These are phyloP conservation scores for Nephrotoma appendiculata DNA, from an alignment of 2,888 invertebrate genomes.

Conservation along the genomic window DNA sequence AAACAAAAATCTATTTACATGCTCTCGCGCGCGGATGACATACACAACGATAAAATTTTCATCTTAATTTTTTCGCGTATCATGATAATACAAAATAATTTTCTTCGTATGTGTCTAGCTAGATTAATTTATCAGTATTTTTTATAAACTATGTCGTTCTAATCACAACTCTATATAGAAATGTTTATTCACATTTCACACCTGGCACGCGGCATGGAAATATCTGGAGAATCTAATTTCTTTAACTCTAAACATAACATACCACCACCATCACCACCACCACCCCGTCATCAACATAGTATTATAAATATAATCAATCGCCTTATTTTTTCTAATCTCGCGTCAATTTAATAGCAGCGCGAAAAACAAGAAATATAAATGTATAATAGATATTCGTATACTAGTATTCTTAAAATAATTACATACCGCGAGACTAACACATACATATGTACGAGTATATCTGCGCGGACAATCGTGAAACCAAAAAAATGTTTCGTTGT, in stretches of 20 bases:
- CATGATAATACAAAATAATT: neutral
- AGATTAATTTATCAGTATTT: neutral
- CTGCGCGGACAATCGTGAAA: neutral
- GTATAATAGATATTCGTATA: neutral
- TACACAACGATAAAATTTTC: neutral
- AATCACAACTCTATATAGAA: neutral
- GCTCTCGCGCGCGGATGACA: neutral
- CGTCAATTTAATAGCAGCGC: neutral
- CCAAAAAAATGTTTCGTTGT: neutral
- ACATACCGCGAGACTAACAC: neutral
- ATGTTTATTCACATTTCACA: neutral
- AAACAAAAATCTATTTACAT: neutral
- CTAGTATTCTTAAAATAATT: neutral
- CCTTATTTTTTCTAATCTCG: neutral
- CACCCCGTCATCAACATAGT: neutral
- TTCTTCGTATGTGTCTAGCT: neutral
- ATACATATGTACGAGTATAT: neutral
- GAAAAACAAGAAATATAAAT: neutral
- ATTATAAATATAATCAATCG: neutral
- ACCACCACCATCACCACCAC: neutral
- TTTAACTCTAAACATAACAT: neutral
- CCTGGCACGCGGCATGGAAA: neutral
- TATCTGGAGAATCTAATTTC: neutral
- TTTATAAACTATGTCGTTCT: neutral
- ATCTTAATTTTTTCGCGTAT: neutral